Evolutionary conservation across 2,888 invertebrate species (phyloP).

Genomic region (Baccha elongata): DNA sequence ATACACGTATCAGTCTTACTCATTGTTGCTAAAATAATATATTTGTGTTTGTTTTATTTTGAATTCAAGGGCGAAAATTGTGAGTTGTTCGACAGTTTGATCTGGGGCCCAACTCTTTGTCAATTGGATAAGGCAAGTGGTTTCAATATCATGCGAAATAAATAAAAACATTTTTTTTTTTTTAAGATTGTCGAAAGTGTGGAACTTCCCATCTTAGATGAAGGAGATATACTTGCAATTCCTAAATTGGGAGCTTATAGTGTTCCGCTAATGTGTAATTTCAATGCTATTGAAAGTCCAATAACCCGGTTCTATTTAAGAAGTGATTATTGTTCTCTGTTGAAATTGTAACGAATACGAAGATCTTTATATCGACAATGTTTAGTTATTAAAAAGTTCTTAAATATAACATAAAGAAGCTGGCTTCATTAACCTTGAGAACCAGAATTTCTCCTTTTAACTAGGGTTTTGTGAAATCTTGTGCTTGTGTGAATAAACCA

Average conservation of each 20-base stretch:
- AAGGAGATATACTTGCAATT: slow-evolving; percentile 95
- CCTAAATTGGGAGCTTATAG: slow-evolving; percentile 99
- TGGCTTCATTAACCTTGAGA: too few species aligned
- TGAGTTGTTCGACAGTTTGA: slow-evolving; percentile 80
- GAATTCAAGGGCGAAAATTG: slow-evolving; percentile 81
- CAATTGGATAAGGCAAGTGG: slow-evolving; percentile 91
- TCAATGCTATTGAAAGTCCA: slow-evolving; percentile 96
- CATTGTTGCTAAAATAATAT: not conserved
- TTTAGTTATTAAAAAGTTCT: too few species aligned
- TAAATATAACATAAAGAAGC: too few species aligned
- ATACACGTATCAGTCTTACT: not conserved
- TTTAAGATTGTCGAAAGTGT: slow-evolving; percentile 84
- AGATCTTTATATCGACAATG: too few species aligned
- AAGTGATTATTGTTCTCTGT: slow-evolving; percentile 35
- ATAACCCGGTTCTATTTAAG: slow-evolving; percentile 84
- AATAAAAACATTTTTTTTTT: not conserved
- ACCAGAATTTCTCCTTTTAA: too few species aligned
- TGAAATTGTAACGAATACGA: too few species aligned
- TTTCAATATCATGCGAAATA: not conserved
- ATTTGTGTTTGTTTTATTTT: not conserved
- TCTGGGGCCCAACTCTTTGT: slow-evolving; percentile 99
- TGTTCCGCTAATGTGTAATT: slow-evolving; percentile 93
- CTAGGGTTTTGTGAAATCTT: too few species aligned
- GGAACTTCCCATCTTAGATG: slow-evolving; percentile 87
- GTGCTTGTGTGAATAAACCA: too few species aligned